Evolutionary conservation across 2,113 vertebrate genomes (phyloP).

Genomic region (Rhineura floridana): DNA sequence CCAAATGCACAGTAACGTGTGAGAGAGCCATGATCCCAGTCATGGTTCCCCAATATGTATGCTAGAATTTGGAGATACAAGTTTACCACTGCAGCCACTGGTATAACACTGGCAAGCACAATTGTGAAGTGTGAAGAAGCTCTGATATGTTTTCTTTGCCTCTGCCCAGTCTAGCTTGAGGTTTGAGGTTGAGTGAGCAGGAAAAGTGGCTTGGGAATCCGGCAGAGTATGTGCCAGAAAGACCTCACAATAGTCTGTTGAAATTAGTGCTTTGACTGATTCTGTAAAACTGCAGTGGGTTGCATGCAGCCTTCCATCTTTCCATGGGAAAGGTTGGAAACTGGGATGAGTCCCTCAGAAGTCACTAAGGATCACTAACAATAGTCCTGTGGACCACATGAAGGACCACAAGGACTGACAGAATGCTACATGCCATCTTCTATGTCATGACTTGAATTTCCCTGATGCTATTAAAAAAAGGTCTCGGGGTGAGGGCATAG

Average conservation of each 20-base stretch:
- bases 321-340: not conserved
- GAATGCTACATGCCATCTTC: not conserved
- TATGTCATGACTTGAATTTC: not conserved
- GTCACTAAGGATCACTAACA: not conserved
- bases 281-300: too few species aligned
- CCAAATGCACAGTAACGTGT: not conserved
- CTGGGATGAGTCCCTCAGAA: not conserved
- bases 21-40: too few species aligned
- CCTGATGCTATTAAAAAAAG: not conserved
- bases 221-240: not conserved
- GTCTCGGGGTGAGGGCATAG: not conserved
- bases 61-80: not conserved
- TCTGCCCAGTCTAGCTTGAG: not conserved
- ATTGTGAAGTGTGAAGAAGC: not conserved
- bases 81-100: not conserved
- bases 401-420: not conserved
- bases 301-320: not conserved
- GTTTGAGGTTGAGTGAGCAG: not conserved
- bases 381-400: not conserved
- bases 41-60: not conserved
- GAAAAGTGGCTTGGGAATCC: not conserved
- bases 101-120: not conserved
- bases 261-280: too few species aligned
- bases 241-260: not conserved
- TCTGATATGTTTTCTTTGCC: not conserved